Percentiles rank a stretch among this genome's conserved stretches.
Conservation (phyloP, 1,140 invertebrate species). For the Dinothrombium tinctorium region DNA sequence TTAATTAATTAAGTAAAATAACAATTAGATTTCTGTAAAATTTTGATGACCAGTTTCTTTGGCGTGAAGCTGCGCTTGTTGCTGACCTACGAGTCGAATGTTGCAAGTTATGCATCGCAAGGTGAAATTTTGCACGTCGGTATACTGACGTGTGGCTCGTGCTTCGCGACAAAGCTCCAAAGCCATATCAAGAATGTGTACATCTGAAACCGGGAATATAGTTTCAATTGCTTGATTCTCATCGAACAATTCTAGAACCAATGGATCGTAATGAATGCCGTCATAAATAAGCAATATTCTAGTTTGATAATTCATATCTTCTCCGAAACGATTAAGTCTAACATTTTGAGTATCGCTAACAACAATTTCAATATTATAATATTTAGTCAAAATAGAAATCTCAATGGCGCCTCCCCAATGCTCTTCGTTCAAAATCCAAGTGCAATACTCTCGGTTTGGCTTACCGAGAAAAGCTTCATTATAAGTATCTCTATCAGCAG, state of each 20-base stretch:
- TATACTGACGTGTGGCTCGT: constrained; percentile 60
- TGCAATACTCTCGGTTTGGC: constrained; percentile 58
- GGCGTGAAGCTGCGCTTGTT: constrained; percentile 56
- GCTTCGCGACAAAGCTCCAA: constrained; percentile 60
- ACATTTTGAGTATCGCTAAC: constrained; percentile 74
- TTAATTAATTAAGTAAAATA: not conserved
- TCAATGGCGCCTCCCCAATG: constrained; percentile 91
- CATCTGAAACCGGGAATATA: constrained; percentile 50
- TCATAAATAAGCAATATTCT: constrained; percentile 72
- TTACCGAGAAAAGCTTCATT: constrained; percentile 59
- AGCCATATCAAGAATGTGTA: constrained; percentile 42
- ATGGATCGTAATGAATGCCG: constrained; percentile 84
- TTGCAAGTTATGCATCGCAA: constrained; percentile 57
- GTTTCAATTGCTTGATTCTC: constrained; percentile 31
- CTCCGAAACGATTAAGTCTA: constrained; percentile 75
- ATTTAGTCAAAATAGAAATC: constrained; percentile 58
- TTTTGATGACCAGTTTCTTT: constrained; percentile 54
- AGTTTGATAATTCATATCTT: constrained; percentile 59
- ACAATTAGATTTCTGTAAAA: constrained; percentile 43
- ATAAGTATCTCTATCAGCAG: constrained; percentile 45
- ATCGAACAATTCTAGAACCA: constrained; percentile 49
- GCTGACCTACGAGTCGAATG: constrained; percentile 41
- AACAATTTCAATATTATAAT: constrained; percentile 73
- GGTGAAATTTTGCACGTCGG: constrained; percentile 62
- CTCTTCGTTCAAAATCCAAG: constrained; percentile 43